Evolutionary conservation across 2,797 vertebrate species (phyloP), one percentile per base, ranked within the genome.

Genomic region (Myotis myotis): DNA sequence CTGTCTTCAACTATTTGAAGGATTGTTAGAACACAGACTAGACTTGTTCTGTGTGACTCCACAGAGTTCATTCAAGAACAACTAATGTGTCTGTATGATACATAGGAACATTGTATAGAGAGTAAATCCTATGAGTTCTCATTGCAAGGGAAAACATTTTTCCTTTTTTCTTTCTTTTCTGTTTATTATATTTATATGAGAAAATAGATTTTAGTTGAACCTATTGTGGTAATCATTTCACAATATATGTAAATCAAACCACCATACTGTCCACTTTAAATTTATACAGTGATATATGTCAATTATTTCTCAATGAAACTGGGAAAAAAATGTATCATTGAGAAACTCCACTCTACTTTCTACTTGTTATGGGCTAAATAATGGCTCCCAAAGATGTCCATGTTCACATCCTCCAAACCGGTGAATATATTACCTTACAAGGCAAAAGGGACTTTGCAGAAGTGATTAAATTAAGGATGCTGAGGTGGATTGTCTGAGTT

Each of bases 1-100:
- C 51, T 89, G 33, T 87, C 84, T 93, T 93, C 79, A 93, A 17
- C 83, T 79, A 87, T 70, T 66, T 41, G n/a, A 78, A 76, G 6
- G 16, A 53, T 25, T 80, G 60, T 78, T 70, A 9, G 64, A 95
- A 93, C 85, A 85, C 78, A 90, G 74, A 74, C 38, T 93, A 80
- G 81, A 62, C 41, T 75, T 75, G 60, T 33, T 71, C 64, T 74
- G 33, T 86, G 30, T 84, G 66, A 36, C 30, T 80, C 23, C 33
- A 66, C 38, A 84, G 62, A 38, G 51, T 87, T 95, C 72, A 75
- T 16, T 71, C 49, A 71, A 89, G 75, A 94, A 57, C 22, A 87
- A 38, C 8, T 53, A 38, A 71, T 71, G 38, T 71, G 76, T 79
- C 51, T 38, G 1, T 79, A 55, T 79, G 51, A 38, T 36, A 78